Evolutionary conservation across 2,113 vertebrate genomes (phyloP).

Genomic region (Narcine bancroftii): DNA sequence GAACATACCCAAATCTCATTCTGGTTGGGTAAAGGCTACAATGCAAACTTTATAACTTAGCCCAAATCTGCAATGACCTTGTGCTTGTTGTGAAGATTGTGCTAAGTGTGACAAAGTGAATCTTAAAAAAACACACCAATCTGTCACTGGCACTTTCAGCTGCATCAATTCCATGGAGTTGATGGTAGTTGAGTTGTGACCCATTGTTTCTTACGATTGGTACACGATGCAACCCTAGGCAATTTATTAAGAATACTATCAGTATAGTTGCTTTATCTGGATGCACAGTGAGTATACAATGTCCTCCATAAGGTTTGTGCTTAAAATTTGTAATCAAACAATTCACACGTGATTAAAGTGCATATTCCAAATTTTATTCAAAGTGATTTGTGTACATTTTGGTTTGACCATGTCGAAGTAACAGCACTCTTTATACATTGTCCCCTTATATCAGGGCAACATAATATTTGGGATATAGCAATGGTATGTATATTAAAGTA

Average conservation of each 20-base stretch:
- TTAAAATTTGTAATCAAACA: too few relatives aligned
- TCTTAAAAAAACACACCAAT: background rate
- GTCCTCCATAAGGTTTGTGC: too few relatives aligned
- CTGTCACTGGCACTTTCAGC: background rate
- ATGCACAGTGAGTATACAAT: too few relatives aligned
- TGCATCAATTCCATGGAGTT: background rate
- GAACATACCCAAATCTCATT: background rate
- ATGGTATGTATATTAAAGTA: too few relatives aligned
- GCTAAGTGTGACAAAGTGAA: background rate
- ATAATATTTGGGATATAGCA: too few relatives aligned
- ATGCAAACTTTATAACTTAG: background rate
- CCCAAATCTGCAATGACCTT: background rate
- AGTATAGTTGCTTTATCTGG: too few relatives aligned
- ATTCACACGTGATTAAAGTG: too few relatives aligned
- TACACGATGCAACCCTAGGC: background rate
- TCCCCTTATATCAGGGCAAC: too few relatives aligned
- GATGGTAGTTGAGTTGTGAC: background rate
- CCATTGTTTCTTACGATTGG: background rate
- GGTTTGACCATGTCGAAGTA: too few relatives aligned
- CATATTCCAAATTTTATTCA: too few relatives aligned
- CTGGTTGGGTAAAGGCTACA: background rate
- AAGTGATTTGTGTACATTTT: too few relatives aligned
- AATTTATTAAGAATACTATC: background rate
- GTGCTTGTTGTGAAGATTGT: background rate
- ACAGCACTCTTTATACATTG: too few relatives aligned